Conservation (phyloP, 2,113 vertebrate species). For the Arizona elegans region DNA sequence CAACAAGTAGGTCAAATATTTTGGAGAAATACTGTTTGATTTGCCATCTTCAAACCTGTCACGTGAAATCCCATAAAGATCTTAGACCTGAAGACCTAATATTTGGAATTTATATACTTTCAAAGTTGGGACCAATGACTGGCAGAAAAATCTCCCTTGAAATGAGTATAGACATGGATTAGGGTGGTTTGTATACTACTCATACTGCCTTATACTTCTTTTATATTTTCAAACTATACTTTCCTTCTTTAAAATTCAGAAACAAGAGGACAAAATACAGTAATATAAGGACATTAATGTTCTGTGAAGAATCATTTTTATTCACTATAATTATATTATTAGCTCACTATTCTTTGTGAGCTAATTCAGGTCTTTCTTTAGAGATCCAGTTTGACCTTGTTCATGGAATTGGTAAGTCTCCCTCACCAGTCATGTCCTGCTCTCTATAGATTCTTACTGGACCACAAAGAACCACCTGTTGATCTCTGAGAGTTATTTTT, state of each 20-base stretch:
- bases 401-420: background rate
- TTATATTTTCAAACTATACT: background rate
- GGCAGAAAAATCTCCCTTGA: background rate
- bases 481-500: background rate
- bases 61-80: background rate
- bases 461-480: background rate
- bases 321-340: background rate
- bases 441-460: background rate
- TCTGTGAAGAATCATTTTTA: background rate
- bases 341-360: background rate
- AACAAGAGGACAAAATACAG: background rate
- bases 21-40: background rate
- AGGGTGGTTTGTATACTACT: background rate
- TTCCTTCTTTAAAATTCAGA: background rate
- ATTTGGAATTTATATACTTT: background rate
- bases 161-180: background rate
- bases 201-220: background rate
- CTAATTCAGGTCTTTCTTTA: background rate
- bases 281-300: background rate
- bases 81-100: background rate
- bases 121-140: background rate
- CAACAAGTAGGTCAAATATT: background rate
- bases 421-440: background rate
- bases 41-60: background rate
- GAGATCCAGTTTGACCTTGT: background rate